Evolutionary conservation across 2,113 vertebrate genomes (phyloP).

Genomic region (Typhlomys cinereus): DNA sequence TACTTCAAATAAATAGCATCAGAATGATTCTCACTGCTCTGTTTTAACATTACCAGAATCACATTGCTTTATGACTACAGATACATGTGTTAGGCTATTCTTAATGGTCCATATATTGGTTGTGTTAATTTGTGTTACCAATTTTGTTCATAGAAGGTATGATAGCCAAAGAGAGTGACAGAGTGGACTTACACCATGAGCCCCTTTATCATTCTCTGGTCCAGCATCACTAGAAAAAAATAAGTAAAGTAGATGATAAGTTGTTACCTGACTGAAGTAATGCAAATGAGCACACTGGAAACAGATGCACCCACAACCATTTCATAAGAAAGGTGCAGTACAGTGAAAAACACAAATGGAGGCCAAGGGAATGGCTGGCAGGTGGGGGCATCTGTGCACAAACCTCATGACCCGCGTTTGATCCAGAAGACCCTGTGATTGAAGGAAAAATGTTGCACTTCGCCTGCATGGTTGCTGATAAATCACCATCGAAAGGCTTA

Average conservation of each 20-base stretch:
- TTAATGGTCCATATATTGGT: not conserved
- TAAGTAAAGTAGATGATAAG: not conserved
- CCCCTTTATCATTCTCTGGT: not conserved
- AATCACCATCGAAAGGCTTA: too few species aligned
- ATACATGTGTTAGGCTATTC: not conserved
- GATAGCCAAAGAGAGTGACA: not conserved
- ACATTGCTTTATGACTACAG: not conserved
- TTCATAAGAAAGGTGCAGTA: too few species aligned
- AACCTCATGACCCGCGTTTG: too few species aligned
- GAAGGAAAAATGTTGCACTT: too few species aligned
- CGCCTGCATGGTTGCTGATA: too few species aligned
- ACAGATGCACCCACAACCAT: not conserved
- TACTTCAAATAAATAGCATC: not conserved
- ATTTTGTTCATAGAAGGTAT: not conserved
- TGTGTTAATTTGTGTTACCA: not conserved
- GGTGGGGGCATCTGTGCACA: too few species aligned
- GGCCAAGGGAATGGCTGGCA: too few species aligned
- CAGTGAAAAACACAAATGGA: too few species aligned
- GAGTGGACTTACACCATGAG: constrained; percentile 53
- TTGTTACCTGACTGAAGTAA: constrained; percentile 16
- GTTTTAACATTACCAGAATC: constrained; percentile 1
- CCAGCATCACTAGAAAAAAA: constrained; percentile 55
- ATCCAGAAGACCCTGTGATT: too few species aligned
- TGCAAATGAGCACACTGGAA: not conserved
- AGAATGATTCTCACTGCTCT: not conserved